Base-by-base conservation (phyloP, 1,140 invertebrate genomes). In the Argopecten irradians region DNA sequence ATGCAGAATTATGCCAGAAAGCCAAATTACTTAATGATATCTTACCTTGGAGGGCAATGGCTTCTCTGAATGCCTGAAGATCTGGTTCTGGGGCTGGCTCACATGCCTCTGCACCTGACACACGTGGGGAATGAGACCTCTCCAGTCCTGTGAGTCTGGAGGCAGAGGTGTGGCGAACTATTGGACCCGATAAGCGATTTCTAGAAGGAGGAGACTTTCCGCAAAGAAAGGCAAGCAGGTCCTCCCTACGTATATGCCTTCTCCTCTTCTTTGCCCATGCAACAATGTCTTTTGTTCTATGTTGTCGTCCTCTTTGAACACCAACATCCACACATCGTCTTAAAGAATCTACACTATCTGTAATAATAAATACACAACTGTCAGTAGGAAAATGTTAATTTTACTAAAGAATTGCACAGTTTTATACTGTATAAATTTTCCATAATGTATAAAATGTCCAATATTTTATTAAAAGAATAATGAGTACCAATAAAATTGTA, bases 151-250 rank as follows among this genome's bases (percentile, higher is more conserved):
- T 86, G 32, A 91, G 55, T 39, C 93, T 88, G 83, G 91, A 88
- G 34, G 89, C 88, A 22, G 89, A 92, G 9, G 83, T 95, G 94
- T 93, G 95, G 95, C 89, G 95, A 95, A 87, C 85, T 82, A 86
- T 34, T 95, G 96, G 95, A 86, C 95, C 95, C 94, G 95, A 94
- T 96, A 95, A 94, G 96, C 96, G 84, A 96, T 95, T 91, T 91
- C 96, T 94, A 91, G 96, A 96, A 91, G 97, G 97, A 87, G 97
- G 96, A 93, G 96, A 96, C 95, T 97, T 97, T 46, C 97, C 97
- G 92, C 97, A 97, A 34, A 98, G 96, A 96, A 97, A 98, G n/a
- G 97, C 97, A 92, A 98, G 96, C 34, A 98, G 95, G 94, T 98
- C 97, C 94, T 98, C 97, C 84, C 97, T 96, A 35, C 97, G 96